A percentile compares a stretch with the other conserved stretches of the same genome.
Evolutionary conservation across 2,113 vertebrate species (phyloP).

Genomic region (Chlorodrepanis virens): DNA sequence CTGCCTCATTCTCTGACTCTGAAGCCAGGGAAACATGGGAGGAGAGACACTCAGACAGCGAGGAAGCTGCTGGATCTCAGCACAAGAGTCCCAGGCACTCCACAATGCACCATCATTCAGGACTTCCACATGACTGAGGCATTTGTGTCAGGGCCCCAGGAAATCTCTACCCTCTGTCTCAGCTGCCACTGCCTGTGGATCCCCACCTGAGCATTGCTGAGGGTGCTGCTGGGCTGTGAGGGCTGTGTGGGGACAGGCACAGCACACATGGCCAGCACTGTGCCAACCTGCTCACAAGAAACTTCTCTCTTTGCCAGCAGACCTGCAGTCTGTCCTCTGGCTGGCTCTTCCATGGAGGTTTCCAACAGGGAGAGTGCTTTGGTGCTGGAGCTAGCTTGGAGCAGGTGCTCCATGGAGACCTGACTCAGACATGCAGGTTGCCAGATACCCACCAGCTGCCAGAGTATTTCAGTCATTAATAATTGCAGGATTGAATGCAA

Average conservation of each 20-base stretch:
- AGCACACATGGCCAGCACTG: rapidly evolving
- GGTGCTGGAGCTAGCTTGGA: background rate
- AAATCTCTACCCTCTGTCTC: background rate
- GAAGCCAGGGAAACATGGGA: background rate
- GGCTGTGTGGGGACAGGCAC: background rate
- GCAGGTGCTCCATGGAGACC: rapidly evolving
- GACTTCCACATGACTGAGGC: background rate
- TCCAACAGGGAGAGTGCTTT: background rate
- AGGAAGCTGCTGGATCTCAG: background rate
- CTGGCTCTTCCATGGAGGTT: background rate
- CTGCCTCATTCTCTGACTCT: background rate
- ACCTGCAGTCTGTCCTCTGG: background rate
- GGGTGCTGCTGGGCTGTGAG: background rate
- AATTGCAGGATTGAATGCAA: conserved; percentile 1
- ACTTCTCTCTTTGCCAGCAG: background rate
- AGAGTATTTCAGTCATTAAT: background rate
- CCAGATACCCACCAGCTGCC: conserved; percentile 18
- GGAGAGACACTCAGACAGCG: rapidly evolving
- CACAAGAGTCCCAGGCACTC: rapidly evolving
- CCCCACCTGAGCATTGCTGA: rapidly evolving
- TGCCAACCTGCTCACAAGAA: background rate
- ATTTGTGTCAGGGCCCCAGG: background rate
- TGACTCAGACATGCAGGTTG: background rate
- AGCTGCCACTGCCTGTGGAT: background rate
- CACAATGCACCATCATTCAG: rapidly evolving